phyloP scores from a whole-genome alignment of 1,140 invertebrate genomes.

The Atta cephalotes region DNA sequence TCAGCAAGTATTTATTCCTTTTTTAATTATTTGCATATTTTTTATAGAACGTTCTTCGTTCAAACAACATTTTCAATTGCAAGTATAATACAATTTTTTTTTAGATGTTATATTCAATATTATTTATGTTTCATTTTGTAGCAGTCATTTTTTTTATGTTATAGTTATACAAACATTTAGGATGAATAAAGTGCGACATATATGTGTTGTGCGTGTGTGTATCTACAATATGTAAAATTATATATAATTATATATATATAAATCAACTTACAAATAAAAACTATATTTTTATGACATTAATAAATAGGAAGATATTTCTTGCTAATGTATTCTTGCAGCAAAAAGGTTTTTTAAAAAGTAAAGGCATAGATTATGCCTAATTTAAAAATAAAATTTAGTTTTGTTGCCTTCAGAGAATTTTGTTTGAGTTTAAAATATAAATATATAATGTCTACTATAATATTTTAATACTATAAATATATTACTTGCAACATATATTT shows the following conservation, averaged over 20 bases:
- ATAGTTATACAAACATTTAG: neutral
- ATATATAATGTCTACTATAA: neutral
- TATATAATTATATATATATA: too few species aligned
- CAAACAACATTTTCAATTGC: neutral
- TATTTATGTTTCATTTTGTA: neutral
- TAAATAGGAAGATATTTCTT: neutral
- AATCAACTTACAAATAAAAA: constrained; percentile 5
- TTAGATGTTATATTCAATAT: neutral
- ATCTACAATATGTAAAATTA: neutral
- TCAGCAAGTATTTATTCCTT: neutral
- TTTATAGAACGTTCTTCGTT: neutral
- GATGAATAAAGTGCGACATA: neutral
- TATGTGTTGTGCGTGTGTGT: too few species aligned
- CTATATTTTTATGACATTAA: neutral
- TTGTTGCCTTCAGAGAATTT: neutral
- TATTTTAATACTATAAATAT: neutral
- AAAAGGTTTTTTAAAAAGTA: neutral
- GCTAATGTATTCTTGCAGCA: neutral
- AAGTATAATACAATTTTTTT: neutral
- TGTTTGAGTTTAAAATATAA: neutral
- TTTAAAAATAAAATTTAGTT: neutral
- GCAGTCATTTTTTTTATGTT: neutral
- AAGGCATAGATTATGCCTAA: neutral
- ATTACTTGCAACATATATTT: neutral
- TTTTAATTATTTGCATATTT: neutral